phyloP scores from a whole-genome alignment of 2,113 vertebrate genomes.

The Centrocercus urophasianus region DNA sequence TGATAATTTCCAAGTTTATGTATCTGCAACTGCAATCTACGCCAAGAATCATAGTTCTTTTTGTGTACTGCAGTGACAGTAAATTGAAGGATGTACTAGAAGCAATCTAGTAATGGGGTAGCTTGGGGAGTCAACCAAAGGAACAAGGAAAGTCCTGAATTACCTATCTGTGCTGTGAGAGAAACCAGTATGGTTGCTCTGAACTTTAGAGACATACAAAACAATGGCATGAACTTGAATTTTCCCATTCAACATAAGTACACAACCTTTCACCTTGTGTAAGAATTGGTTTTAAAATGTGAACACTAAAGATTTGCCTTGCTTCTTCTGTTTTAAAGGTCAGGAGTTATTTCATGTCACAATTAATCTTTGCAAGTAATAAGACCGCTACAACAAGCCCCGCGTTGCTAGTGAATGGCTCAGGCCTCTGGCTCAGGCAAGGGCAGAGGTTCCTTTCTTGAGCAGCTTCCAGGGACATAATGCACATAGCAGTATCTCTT shows the following conservation, averaged over 20 bases:
- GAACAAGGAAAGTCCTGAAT: background rate
- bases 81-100: background rate
- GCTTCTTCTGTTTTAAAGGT: conserved; percentile 1
- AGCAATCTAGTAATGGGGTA: background rate
- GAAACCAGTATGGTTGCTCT: accelerated
- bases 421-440: background rate
- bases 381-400: background rate
- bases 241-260: background rate
- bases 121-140: background rate
- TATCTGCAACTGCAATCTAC: background rate
- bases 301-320: background rate
- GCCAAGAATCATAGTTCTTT: background rate
- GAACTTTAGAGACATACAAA: background rate
- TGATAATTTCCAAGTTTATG: accelerated
- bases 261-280: background rate
- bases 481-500: background rate
- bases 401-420: no score
- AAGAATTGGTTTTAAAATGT: background rate
- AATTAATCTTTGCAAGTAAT: background rate
- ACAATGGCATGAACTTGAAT: background rate
- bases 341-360: background rate
- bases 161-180: background rate
- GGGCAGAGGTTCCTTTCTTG: background rate
- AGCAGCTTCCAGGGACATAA: background rate
- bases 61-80: background rate